Conservation (phyloP, 2,888 invertebrate genomes). For the Perithous albicinctus region DNA sequence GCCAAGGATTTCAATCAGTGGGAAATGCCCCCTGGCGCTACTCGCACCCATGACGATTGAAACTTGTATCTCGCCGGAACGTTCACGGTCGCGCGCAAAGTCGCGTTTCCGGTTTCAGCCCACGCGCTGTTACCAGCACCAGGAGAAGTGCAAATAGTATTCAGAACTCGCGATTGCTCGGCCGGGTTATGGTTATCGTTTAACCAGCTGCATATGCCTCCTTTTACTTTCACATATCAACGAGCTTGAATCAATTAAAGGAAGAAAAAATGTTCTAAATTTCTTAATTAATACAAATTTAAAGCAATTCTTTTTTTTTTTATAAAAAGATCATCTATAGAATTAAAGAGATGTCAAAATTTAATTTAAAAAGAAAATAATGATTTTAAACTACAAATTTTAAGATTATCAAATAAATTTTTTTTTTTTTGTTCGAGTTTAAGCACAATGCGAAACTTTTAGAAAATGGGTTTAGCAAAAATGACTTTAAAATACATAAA, state of each 20-base stretch:
- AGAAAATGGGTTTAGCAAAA: too few relatives aligned
- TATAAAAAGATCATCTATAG: too few relatives aligned
- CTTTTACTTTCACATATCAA: not conserved
- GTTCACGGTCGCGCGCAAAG: constrained; percentile 28
- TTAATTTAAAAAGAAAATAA: too few relatives aligned
- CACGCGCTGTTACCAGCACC: constrained; percentile 22
- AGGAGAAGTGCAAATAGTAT: constrained; percentile 7
- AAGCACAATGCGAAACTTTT: too few relatives aligned
- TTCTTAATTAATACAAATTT: not conserved
- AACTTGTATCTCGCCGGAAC: constrained; percentile 57
- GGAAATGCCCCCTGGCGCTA: constrained; percentile 62
- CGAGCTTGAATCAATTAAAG: not conserved
- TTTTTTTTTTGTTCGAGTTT: too few relatives aligned
- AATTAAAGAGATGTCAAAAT: too few relatives aligned
- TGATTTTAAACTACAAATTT: too few relatives aligned
- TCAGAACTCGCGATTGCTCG: not conserved
- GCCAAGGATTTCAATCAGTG: constrained; percentile 82
- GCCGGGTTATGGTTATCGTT: not conserved
- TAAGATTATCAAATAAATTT: too few relatives aligned
- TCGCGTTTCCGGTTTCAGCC: constrained; percentile 48
- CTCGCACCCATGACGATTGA: constrained; percentile 51
- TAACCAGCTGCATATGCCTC: not conserved
- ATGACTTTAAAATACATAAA: too few relatives aligned
- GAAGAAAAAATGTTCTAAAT: not conserved
- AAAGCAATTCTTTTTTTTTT: too few relatives aligned